Conservation (phyloP, 2,888 invertebrate species). For the Heliconius ismenius region DNA sequence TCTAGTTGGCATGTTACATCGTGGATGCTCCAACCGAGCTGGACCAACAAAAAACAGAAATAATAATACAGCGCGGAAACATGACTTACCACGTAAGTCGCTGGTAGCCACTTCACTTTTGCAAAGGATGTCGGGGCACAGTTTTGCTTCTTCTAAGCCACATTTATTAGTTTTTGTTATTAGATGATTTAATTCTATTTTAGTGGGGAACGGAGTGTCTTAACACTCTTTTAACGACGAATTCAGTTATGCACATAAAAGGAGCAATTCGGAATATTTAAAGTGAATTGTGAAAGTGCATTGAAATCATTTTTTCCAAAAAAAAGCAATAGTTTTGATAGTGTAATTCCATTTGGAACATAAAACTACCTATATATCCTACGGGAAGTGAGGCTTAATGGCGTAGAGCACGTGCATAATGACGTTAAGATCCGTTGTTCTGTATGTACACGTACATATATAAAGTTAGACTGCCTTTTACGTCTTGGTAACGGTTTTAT, state of each 20-base stretch:
- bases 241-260: background rate
- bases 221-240: too few relatives aligned
- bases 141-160: slow-evolving; percentile 21
- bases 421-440: slow-evolving; percentile 37
- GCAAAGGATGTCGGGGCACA: slow-evolving; percentile 19
- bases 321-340: slow-evolving; percentile 35
- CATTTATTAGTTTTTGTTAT: background rate
- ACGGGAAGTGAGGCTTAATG: slow-evolving; percentile 54
- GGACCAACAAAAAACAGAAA: slow-evolving; percentile 42
- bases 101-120: slow-evolving; percentile 35
- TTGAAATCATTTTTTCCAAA: too few relatives aligned
- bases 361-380: slow-evolving; percentile 47
- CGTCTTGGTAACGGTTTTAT: slow-evolving; percentile 13
- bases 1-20: slow-evolving; percentile 29
- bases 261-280: too few relatives aligned
- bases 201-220: background rate
- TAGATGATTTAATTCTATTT: background rate
- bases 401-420: slow-evolving; percentile 51
- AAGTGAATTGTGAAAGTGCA: too few relatives aligned
- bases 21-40: slow-evolving; percentile 22
- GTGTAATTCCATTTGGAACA: slow-evolving; percentile 49
- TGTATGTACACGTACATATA: background rate
- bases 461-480: background rate
- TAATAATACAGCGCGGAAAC: slow-evolving; percentile 44
- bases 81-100: slow-evolving; percentile 44